Evolutionary conservation across 2,797 vertebrate genomes (phyloP).

Genomic region (Bryconaethiops microstoma): DNA sequence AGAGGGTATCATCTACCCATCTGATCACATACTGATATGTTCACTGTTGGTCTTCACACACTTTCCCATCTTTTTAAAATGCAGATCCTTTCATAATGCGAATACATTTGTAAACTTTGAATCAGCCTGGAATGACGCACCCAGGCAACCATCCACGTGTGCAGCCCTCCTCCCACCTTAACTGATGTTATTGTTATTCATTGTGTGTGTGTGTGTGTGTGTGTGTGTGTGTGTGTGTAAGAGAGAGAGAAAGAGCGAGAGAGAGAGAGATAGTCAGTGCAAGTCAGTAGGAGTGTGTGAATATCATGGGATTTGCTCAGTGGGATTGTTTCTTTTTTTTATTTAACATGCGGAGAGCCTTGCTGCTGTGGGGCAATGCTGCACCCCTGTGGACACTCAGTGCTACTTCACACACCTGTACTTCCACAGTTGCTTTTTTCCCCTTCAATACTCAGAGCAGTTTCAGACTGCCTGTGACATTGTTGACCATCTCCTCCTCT

Average conservation of each 20-base stretch:
- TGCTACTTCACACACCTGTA: conserved; percentile 60
- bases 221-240: conserved; percentile 48
- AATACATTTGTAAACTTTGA: conserved; percentile 54
- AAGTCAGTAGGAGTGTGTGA: conserved; percentile 59
- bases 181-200: conserved; percentile 55
- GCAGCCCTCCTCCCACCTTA: conserved; percentile 50
- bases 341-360: conserved; percentile 62
- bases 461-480: conserved; percentile 85
- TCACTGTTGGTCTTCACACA: conserved; percentile 17
- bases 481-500: conserved; percentile 84
- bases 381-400: conserved; percentile 69
- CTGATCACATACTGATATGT: conserved; percentile 32
- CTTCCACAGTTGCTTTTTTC: conserved; percentile 13
- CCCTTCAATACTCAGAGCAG: conserved; percentile 71
- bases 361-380: conserved; percentile 63
- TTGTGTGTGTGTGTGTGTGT: conserved; percentile 62
- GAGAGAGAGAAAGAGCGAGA: conserved; percentile 61
- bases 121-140: conserved; percentile 27
- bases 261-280: conserved; percentile 65
- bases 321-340: conserved; percentile 38
- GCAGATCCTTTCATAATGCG: conserved; percentile 31
- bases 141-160: conserved; percentile 45
- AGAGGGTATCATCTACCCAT: conserved; percentile 29
- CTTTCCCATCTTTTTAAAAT: conserved; percentile 5
- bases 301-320: conserved; percentile 50